phyloP scores from a whole-genome alignment of 2,113 vertebrate species.

The Cepphus grylle region DNA sequence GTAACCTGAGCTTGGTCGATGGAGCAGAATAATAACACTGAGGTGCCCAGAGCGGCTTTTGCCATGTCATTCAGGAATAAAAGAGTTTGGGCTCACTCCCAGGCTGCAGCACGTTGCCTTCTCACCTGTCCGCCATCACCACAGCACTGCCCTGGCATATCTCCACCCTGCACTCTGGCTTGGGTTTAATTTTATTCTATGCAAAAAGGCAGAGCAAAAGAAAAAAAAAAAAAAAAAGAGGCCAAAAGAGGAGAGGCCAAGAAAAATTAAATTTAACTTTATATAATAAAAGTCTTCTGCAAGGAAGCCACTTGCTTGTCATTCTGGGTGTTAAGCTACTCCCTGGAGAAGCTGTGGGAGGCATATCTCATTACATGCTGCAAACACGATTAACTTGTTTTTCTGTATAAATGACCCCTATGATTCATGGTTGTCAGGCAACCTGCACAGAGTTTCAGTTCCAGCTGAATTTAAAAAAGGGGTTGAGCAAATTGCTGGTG shows the following conservation, averaged over 20 bases:
- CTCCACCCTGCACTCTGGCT: background rate
- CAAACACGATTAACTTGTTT: background rate
- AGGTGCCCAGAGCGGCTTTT: background rate
- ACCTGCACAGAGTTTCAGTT: background rate
- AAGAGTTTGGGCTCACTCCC: background rate
- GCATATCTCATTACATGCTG: background rate
- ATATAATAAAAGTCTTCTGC: background rate
- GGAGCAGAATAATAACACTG: background rate
- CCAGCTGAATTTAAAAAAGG: background rate
- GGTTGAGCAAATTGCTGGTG: background rate
- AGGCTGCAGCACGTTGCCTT: background rate
- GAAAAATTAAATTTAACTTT: background rate
- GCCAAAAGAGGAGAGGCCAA: background rate
- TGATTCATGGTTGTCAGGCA: background rate
- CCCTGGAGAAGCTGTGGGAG: background rate
- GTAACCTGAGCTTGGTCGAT: background rate
- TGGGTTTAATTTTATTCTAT: background rate
- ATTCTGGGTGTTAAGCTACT: background rate
- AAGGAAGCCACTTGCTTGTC: background rate
- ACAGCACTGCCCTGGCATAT: accelerated
- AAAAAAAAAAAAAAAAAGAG: accelerated
- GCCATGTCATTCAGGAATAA: background rate
- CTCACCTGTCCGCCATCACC: background rate
- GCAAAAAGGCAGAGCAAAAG: background rate
- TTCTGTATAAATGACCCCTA: background rate